Conservation (phyloP, 2,888 invertebrate species). For the Heliconius charithonia region DNA sequence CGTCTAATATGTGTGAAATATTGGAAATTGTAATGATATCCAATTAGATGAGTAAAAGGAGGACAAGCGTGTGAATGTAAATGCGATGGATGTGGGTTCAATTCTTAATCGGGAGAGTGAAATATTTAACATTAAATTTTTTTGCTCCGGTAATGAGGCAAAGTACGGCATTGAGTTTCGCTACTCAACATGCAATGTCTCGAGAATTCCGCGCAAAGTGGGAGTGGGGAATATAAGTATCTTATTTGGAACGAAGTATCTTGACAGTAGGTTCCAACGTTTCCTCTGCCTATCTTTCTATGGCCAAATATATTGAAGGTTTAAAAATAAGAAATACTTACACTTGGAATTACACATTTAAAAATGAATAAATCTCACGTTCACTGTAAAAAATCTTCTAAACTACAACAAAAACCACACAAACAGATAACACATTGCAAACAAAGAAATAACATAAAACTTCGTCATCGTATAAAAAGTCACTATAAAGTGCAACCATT, state of each 20-base stretch:
- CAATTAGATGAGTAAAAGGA: too few relatives aligned
- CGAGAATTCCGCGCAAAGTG: not conserved
- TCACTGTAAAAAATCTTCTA: not conserved
- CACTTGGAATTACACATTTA: too few relatives aligned
- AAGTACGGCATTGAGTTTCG: not conserved
- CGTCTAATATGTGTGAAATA: too few relatives aligned
- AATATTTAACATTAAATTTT: not conserved
- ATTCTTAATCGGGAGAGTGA: too few relatives aligned
- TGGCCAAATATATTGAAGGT: not conserved
- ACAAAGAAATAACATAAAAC: not conserved
- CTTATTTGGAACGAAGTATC: not conserved
- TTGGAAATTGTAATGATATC: too few relatives aligned
- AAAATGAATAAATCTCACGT: too few relatives aligned
- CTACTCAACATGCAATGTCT: not conserved
- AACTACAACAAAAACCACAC: too few relatives aligned
- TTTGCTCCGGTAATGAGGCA: not conserved
- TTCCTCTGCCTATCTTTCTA: not conserved
- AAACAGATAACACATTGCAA: not conserved
- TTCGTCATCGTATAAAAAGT: slow-evolving; percentile 8
- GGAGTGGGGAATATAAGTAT: not conserved
- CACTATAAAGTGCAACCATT: slow-evolving; percentile 15
- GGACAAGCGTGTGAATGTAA: too few relatives aligned
- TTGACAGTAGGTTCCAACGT: not conserved
- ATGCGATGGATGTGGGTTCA: too few relatives aligned
- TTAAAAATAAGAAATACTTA: not conserved